These are phyloP conservation scores for Serinus canaria DNA, from an alignment of 2,113 vertebrate genomes.

Conservation along the genomic window DNA sequence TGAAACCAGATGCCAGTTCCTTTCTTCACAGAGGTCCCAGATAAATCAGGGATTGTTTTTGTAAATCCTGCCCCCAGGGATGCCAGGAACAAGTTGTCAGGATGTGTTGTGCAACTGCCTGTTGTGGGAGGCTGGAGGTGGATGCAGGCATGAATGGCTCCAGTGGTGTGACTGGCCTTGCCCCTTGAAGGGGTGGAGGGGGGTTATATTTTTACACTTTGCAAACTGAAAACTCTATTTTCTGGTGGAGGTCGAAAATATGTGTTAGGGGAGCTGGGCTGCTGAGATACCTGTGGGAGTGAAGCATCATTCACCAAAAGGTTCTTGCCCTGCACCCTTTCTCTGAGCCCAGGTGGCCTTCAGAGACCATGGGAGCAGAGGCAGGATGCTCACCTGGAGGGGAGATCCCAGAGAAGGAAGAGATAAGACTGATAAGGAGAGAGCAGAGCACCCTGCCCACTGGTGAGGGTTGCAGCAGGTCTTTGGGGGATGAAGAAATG, in stretches of 20 bases:
- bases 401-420: background rate
- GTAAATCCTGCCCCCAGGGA: background rate
- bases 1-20: background rate
- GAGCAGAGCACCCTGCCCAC: background rate
- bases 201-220: background rate
- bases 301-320: background rate
- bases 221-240: background rate
- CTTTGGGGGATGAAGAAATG: background rate
- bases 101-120: background rate
- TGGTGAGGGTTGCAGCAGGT: background rate
- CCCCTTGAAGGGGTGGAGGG: background rate
- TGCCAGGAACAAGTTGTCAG: background rate
- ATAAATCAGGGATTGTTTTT: background rate
- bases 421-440: background rate
- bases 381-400: background rate
- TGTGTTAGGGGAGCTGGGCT: background rate
- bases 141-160: background rate
- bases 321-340: background rate
- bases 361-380: background rate
- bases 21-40: background rate
- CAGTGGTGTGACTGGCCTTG: background rate
- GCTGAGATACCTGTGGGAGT: background rate
- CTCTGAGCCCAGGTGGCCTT: background rate
- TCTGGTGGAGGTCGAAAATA: background rate
- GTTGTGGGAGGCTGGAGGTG: background rate